Percentiles rank a stretch among this genome's conserved stretches.
Conservation (phyloP, 2,888 invertebrate species). For the Drosophila paracracens region DNA sequence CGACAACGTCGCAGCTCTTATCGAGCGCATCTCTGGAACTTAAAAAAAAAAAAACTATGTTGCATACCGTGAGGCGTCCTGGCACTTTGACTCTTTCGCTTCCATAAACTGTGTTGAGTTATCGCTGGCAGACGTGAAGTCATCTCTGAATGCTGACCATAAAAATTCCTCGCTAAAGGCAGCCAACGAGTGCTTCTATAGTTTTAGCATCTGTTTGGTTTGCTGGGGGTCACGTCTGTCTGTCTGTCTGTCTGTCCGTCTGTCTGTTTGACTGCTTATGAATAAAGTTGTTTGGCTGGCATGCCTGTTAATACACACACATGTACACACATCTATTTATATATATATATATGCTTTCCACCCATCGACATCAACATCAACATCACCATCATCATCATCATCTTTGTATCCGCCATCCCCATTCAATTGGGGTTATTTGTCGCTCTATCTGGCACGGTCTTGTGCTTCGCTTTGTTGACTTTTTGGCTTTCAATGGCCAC, state of each 20-base stretch:
- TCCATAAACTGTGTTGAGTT: conserved; percentile 75
- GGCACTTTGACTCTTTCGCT: conserved; percentile 10
- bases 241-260: conserved; percentile 36
- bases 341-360: background rate
- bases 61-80: conserved; percentile 54
- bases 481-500: conserved; percentile 76
- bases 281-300: conserved; percentile 78
- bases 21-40: conserved; percentile 42
- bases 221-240: conserved; percentile 64
- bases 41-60: conserved; percentile 39
- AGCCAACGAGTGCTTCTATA: conserved; percentile 22
- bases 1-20: conserved; percentile 48
- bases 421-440: conserved; percentile 82
- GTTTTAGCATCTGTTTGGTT: conserved; percentile 54
- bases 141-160: conserved; percentile 67
- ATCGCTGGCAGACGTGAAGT: conserved; percentile 79
- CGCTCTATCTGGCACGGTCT: conserved; percentile 68
- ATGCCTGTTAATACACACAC: conserved; percentile 70
- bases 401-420: conserved; percentile 27
- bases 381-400: conserved; percentile 35
- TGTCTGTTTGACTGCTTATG: conserved; percentile 69
- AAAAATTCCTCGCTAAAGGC: conserved; percentile 28
- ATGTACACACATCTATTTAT: background rate
- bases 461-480: conserved; percentile 68
- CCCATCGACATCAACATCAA: conserved; percentile 40